Evolutionary conservation across 2,113 vertebrate genomes (phyloP).

Genomic region (Myotis lucifugus): DNA sequence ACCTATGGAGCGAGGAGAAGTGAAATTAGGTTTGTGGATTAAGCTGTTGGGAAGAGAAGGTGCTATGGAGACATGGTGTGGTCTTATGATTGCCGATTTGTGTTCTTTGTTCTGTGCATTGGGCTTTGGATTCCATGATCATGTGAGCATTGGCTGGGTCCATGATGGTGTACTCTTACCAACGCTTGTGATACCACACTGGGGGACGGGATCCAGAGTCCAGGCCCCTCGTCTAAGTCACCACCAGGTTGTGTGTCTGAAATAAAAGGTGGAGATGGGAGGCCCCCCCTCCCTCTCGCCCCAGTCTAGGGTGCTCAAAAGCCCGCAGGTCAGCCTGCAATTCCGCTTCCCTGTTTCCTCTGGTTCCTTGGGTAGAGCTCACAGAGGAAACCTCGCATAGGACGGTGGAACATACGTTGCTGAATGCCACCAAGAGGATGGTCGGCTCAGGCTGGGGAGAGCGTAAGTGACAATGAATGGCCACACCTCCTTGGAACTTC

Average conservation of each 20-base stretch:
- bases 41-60: not conserved
- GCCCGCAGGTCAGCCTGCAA: not conserved
- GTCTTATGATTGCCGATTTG: not conserved
- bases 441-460: not conserved
- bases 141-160: not conserved
- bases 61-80: not conserved
- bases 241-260: not conserved
- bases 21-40: not conserved
- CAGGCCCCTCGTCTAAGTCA: not conserved
- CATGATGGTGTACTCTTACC: not conserved
- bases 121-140: not conserved
- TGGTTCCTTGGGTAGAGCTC: not conserved
- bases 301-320: not conserved
- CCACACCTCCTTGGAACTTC: not conserved
- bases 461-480: not conserved
- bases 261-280: not conserved
- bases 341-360: not conserved
- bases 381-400: not conserved
- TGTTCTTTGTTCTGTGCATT: not conserved
- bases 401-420: not conserved
- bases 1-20: not conserved
- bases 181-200: not conserved
- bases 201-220: not conserved
- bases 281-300: too few species aligned
- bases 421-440: not conserved